Base-by-base conservation (phyloP, 2,113 vertebrate species). In the Trematocara zebra region DNA sequence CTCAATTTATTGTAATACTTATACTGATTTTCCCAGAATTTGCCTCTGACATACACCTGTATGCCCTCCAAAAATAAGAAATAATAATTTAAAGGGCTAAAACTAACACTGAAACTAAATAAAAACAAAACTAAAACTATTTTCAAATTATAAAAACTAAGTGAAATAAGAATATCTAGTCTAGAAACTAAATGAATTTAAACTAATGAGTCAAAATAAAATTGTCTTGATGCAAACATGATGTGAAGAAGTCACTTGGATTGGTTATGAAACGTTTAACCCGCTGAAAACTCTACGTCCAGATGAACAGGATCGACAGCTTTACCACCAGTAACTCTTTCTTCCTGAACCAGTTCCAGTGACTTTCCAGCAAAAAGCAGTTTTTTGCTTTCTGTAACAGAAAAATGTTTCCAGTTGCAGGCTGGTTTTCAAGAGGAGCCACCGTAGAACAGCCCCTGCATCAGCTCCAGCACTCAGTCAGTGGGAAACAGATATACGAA, bases 361-460 rank as follows among this genome's bases (percentile, higher is more conserved):
- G 3, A 8, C 23, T 74, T 47, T 74, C 42, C 23, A 74, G 42
- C 40, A 47, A 47, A 44, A 74, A 49, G 69, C 59, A 0, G 31
- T 64, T 64, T 37, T n/a, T 35, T 64, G 10, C 6, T 64, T 64
- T 64, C 59, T 61, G 57, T 35, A 61, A 64, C 0, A 35, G 10
- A 64, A 64, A 37, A 64, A 64, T 20, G 17, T 37, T 37, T 64
- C 59, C 59, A 64, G 12, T 64, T n/a, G 35, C 61, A 67, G 18
- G 7, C 35, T 67, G 61, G 3, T 67, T 8, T 40, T 67, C n/a
- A 67, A 40, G n/a, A 67, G 2, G 11, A 8, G 20, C n/a, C 61
- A 1, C 0, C 3, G 0, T 23, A 67, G n/a, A 74, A 49, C 69
- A 49, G 4, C 15, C 49, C 23, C 42, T 49, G 69, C 23, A 31